Conservation (phyloP, 2,797 vertebrate species). For the Channallabes apus region DNA sequence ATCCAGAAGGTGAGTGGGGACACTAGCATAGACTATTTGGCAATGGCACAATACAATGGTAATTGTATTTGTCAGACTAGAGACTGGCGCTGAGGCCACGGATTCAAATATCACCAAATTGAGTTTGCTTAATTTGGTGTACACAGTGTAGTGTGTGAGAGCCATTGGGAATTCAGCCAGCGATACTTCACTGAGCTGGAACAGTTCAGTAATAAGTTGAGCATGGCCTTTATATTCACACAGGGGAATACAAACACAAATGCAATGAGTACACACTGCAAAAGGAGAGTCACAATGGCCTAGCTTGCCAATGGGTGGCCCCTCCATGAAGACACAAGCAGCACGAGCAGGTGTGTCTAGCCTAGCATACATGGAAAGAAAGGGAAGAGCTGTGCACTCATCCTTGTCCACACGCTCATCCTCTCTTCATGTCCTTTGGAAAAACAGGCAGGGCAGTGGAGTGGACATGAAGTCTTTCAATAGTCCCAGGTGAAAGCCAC, state of each 20-base stretch:
- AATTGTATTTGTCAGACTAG: slow-evolving; percentile 25
- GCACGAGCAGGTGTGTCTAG: slow-evolving; percentile 69
- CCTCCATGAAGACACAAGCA: slow-evolving; percentile 65
- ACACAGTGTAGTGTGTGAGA: background rate
- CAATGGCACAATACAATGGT: background rate
- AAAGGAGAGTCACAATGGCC: slow-evolving; percentile 68
- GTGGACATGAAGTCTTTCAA: slow-evolving; percentile 60
- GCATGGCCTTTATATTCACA: slow-evolving; percentile 7
- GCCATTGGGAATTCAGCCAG: slow-evolving; percentile 32
- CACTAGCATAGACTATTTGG: slow-evolving; percentile 23
- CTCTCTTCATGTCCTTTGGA: slow-evolving; percentile 50
- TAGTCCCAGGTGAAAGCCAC: slow-evolving; percentile 70
- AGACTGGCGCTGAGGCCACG: background rate
- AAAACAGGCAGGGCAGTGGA: slow-evolving; percentile 53
- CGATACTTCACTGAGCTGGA: slow-evolving; percentile 26
- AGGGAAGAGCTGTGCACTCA: slow-evolving; percentile 47
- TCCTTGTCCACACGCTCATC: slow-evolving; percentile 41
- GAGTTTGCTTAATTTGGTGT: slow-evolving; percentile 7
- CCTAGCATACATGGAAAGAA: slow-evolving; percentile 58
- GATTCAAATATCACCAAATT: slow-evolving; percentile 16
- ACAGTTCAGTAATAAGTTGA: slow-evolving; percentile 31
- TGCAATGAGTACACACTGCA: slow-evolving; percentile 36
- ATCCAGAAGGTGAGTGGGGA: slow-evolving; percentile 38
- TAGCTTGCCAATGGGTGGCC: slow-evolving; percentile 66
- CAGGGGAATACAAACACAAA: slow-evolving; percentile 31